Percentiles rank a stretch among this genome's conserved stretches.
These are phyloP conservation scores for Girardinichthys multiradiatus DNA, from an alignment of 2,113 vertebrate species.

Conservation along the genomic window DNA sequence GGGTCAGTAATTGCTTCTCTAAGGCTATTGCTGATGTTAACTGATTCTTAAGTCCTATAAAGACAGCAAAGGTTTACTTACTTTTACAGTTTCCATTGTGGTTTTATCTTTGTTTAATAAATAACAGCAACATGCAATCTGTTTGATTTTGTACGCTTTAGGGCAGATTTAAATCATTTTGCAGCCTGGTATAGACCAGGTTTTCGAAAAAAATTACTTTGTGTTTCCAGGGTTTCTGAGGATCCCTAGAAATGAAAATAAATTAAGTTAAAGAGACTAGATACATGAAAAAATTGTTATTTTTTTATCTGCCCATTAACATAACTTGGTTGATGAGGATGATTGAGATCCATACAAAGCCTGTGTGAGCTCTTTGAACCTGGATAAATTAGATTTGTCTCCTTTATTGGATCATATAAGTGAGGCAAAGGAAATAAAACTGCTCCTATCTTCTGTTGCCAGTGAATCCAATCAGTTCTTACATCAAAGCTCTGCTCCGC, in stretches of 20 bases:
- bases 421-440: not conserved
- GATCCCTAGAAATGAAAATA: not conserved
- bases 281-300: not conserved
- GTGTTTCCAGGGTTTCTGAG: not conserved
- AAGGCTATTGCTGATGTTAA: not conserved
- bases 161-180: not conserved
- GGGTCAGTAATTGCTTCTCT: not conserved
- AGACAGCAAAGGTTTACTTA: not conserved
- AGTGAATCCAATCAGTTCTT: slow-evolving; percentile 19
- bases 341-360: not conserved
- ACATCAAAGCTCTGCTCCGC: not conserved
- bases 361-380: not conserved
- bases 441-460: not conserved
- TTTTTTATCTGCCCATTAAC: not conserved
- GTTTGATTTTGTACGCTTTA: not conserved
- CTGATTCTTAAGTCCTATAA: not conserved
- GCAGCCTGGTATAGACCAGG: not conserved
- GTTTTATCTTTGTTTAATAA: not conserved
- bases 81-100: not conserved
- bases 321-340: not conserved
- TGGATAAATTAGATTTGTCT: not conserved
- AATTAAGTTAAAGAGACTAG: not conserved
- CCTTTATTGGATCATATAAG: slow-evolving; percentile 5
- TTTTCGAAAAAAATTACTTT: not conserved
- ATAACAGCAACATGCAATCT: not conserved